These are phyloP conservation scores for Leptinotarsa undecemlineata DNA, from an alignment of 1,140 invertebrate genomes.

Conservation along the genomic window DNA sequence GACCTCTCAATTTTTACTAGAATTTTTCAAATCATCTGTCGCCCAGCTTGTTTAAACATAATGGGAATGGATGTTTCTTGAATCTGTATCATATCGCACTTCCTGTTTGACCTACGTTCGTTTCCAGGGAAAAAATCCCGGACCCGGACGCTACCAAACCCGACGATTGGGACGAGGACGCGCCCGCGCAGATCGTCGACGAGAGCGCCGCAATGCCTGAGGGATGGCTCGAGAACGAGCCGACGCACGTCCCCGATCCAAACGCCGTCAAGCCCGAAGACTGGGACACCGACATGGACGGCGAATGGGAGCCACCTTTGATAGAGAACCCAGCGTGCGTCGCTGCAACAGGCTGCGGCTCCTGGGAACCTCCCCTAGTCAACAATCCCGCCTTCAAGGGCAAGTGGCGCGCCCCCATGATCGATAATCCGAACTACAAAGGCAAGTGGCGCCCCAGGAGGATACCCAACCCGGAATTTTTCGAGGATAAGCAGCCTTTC, in stretches of 20 bases:
- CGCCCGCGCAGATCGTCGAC: constrained; percentile 87
- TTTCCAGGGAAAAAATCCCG: constrained; percentile 82
- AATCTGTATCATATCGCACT: too few relatives aligned
- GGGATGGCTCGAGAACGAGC: constrained; percentile 94
- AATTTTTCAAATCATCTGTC: too few relatives aligned
- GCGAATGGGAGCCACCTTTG: constrained; percentile 95
- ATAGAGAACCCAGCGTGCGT: constrained; percentile 79
- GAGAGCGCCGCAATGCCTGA: constrained; percentile 84
- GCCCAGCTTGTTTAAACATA: too few relatives aligned
- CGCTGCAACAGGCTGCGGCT: constrained; percentile 85
- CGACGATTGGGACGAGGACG: constrained; percentile 94
- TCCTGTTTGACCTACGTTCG: too few relatives aligned
- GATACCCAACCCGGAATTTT: constrained; percentile 91
- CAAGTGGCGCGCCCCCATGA: constrained; percentile 87
- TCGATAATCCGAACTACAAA: constrained; percentile 93
- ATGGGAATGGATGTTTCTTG: too few relatives aligned
- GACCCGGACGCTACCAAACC: constrained; percentile 87
- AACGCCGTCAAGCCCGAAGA: constrained; percentile 87
- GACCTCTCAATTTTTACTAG: too few relatives aligned
- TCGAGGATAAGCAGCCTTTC: constrained; percentile 90
- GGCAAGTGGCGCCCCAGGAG: constrained; percentile 90
- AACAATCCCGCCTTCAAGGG: constrained; percentile 92
- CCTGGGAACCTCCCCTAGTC: constrained; percentile 84
- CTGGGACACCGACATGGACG: constrained; percentile 99
- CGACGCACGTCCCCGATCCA: constrained; percentile 85